Conservation (phyloP, 2,888 invertebrate genomes). For the Platycheirus albimanus region DNA sequence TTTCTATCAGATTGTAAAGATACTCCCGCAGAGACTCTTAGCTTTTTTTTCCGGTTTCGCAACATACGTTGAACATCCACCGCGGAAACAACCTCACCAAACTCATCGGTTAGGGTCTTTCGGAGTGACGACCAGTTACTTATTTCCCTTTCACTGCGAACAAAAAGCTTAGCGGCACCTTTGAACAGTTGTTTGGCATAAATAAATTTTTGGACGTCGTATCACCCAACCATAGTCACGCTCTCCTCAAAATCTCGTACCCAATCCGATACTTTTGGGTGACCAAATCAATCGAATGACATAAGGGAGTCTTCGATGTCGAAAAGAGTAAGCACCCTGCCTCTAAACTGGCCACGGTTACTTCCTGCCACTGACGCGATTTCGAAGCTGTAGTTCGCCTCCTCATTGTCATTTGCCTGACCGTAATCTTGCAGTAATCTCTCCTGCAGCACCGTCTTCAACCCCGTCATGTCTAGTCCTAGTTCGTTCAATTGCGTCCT, state of each 20-base stretch:
- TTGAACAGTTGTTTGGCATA: constrained; percentile 42
- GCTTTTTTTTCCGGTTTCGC: constrained; percentile 24
- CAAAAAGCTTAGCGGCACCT: constrained; percentile 21
- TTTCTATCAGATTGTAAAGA: constrained; percentile 51
- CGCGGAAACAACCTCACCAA: constrained; percentile 34
- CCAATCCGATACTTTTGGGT: constrained; percentile 23
- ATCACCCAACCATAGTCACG: constrained; percentile 14
- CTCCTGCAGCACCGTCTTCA: too few species aligned
- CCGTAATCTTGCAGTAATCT: too few species aligned
- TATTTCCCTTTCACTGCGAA: constrained; percentile 31
- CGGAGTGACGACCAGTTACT: constrained; percentile 46
- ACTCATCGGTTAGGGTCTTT: constrained; percentile 30
- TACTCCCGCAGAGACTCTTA: constrained; percentile 43
- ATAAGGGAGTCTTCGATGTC: too few species aligned
- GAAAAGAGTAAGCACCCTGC: constrained; percentile 7
- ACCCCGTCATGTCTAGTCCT: too few species aligned
- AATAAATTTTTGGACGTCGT: constrained; percentile 46
- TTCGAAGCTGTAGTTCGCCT: too few species aligned
- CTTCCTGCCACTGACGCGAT: too few species aligned
- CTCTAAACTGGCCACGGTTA: too few species aligned
- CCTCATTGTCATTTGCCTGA: too few species aligned
- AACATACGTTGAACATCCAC: constrained; percentile 24
- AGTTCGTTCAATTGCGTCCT: too few species aligned
- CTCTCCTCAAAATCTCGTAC: constrained; percentile 23
- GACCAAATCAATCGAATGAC: constrained; percentile 15